phyloP scores from a whole-genome alignment of 2,888 invertebrate species.

The Apotomis capreana region DNA sequence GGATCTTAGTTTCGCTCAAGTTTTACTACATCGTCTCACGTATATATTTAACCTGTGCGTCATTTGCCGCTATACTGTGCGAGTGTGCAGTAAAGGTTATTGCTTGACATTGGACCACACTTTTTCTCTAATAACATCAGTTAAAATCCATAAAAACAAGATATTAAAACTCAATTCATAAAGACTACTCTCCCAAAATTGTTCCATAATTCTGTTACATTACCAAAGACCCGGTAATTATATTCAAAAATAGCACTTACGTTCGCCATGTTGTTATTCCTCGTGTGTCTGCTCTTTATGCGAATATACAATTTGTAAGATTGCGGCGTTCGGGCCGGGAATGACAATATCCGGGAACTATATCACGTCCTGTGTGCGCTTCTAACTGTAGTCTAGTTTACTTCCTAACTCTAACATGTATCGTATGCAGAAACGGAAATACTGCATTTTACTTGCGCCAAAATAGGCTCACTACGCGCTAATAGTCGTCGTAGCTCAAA shows the following conservation, averaged over 20 bases:
- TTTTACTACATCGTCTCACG: too few species aligned
- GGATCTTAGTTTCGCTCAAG: too few species aligned
- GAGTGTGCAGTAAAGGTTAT: too few species aligned
- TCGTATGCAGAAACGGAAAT: neutral
- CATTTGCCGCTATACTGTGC: too few species aligned
- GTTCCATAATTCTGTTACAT: constrained; percentile 1
- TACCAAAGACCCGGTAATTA: constrained; percentile 7
- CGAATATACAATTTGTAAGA: constrained; percentile 58
- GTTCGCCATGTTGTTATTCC: constrained; percentile 51
- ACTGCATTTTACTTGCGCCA: too few species aligned
- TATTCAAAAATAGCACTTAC: constrained; percentile 15
- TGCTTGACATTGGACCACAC: too few species aligned
- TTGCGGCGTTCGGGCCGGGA: constrained; percentile 48
- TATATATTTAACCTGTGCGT: too few species aligned
- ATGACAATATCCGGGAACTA: constrained; percentile 50
- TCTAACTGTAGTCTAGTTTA: constrained; percentile 3
- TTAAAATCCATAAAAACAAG: too few species aligned
- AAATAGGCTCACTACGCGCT: too few species aligned
- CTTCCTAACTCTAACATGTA: constrained; percentile 1
- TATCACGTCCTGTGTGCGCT: constrained; percentile 33
- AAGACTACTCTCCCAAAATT: neutral
- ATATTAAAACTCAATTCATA: neutral
- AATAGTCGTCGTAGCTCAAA: too few species aligned
- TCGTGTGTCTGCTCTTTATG: constrained; percentile 50
- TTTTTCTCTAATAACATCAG: too few species aligned